Conservation (phyloP, 2,888 invertebrate species). For the Emmelina monodactyla region DNA sequence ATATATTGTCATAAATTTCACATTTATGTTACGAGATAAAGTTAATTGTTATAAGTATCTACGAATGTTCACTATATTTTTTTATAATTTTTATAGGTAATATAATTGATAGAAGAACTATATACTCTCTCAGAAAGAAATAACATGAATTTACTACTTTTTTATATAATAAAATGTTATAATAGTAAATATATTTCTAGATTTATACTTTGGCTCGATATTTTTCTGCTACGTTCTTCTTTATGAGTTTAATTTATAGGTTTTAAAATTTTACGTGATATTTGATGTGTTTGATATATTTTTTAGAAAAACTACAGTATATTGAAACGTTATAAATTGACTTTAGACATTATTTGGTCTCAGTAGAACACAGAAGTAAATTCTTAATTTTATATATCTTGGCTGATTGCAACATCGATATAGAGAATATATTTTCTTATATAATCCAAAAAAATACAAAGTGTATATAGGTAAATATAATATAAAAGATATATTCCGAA, state of each 20-base stretch:
- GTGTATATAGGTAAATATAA: too few species aligned
- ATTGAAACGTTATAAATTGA: constrained; percentile 19
- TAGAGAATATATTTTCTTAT: too few species aligned
- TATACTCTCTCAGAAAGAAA: constrained; percentile 5
- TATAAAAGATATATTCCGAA: too few species aligned
- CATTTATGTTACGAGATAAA: too few species aligned
- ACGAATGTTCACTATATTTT: constrained; percentile 27
- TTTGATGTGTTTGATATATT: constrained; percentile 6
- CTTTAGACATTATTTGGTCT: constrained; percentile 24
- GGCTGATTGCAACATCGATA: not conserved
- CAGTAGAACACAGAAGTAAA: constrained; percentile 24
- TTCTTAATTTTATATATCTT: too few species aligned
- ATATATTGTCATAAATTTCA: too few species aligned
- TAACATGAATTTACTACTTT: not conserved
- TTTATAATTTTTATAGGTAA: too few species aligned
- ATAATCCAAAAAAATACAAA: too few species aligned
- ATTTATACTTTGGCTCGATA: not conserved
- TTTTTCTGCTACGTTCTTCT: not conserved
- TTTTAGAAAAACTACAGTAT: constrained; percentile 32
- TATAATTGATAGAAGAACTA: too few species aligned
- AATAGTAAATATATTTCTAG: not conserved
- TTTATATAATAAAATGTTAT: not conserved
- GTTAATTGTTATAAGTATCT: constrained; percentile 14
- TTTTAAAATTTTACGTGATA: constrained; percentile 3
- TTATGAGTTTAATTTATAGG: constrained; percentile 1